Evolutionary conservation across 2,113 vertebrate species (phyloP).

Genomic region (Tupaia chinensis): DNA sequence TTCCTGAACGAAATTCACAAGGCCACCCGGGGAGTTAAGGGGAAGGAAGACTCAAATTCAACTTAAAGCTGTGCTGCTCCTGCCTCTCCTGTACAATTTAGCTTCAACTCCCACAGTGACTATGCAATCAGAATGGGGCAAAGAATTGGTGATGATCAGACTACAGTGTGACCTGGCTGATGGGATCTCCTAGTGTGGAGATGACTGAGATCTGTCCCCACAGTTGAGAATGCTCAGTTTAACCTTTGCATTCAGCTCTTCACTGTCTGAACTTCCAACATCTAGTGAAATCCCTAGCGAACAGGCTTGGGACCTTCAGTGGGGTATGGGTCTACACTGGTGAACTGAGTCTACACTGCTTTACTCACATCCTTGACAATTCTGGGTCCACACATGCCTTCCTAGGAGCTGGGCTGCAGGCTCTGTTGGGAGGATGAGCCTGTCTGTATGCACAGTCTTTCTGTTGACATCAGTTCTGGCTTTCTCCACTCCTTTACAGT

Average conservation of each 20-base stretch:
- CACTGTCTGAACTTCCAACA: not conserved
- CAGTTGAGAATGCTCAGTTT: not conserved
- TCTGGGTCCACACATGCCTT: not conserved
- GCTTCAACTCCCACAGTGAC: not conserved
- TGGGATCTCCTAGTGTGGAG: not conserved
- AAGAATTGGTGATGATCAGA: not conserved
- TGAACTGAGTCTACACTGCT: not conserved
- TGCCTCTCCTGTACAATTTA: not conserved
- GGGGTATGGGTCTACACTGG: not conserved
- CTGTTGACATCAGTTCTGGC: not conserved
- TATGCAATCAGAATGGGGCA: too few relatives aligned
- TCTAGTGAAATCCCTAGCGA: not conserved
- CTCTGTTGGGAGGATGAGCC: not conserved
- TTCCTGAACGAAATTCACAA: not conserved
- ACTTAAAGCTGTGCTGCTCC: not conserved
- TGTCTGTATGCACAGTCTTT: not conserved
- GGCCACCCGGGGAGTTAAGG: too few relatives aligned
- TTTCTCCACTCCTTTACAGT: not conserved
- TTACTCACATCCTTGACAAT: accelerated
- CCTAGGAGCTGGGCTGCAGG: not conserved
- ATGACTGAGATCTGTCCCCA: too few relatives aligned
- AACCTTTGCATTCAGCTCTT: not conserved
- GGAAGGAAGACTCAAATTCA: accelerated
- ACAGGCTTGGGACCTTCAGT: not conserved
- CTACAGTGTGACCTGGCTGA: too few relatives aligned